phyloP scores from a whole-genome alignment of 1,140 invertebrate species.

The Apis florea region DNA sequence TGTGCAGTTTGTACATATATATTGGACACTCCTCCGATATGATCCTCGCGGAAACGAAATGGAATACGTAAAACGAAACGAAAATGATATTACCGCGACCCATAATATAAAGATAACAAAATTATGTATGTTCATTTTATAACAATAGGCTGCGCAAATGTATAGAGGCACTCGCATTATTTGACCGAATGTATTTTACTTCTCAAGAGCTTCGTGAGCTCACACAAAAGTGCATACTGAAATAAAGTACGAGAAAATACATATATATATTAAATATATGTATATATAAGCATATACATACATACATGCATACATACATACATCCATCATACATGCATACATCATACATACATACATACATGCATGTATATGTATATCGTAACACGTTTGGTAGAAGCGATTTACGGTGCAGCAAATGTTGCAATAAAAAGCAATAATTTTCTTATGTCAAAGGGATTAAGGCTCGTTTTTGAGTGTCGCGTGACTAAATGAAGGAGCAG shows the following conservation, averaged over 20 bases:
- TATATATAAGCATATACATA: not conserved
- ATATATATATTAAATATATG: not conserved
- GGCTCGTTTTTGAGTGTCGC: constrained; percentile 1
- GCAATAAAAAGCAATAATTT: constrained; percentile 36
- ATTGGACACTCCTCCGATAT: constrained; percentile 2
- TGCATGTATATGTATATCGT: not conserved
- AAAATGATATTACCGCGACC: constrained; percentile 3
- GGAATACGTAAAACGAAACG: not conserved
- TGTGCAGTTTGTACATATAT: constrained; percentile 16
- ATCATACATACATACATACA: not conserved
- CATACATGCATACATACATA: not conserved
- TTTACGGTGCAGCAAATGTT: constrained; percentile 29
- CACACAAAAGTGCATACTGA: constrained; percentile 19
- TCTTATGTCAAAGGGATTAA: constrained; percentile 13
- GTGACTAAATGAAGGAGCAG: constrained; percentile 46
- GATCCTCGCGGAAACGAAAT: not conserved
- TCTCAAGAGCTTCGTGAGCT: not conserved
- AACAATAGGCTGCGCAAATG: not conserved
- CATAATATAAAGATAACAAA: not conserved
- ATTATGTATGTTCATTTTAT: not conserved
- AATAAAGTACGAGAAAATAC: not conserved
- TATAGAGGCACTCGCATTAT: constrained; percentile 22
- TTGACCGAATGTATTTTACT: not conserved
- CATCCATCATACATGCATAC: not conserved
- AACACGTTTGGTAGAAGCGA: constrained; percentile 36